phyloP scores from a whole-genome alignment of 1,140 invertebrate species.

The Stegodyphus mimosarum region DNA sequence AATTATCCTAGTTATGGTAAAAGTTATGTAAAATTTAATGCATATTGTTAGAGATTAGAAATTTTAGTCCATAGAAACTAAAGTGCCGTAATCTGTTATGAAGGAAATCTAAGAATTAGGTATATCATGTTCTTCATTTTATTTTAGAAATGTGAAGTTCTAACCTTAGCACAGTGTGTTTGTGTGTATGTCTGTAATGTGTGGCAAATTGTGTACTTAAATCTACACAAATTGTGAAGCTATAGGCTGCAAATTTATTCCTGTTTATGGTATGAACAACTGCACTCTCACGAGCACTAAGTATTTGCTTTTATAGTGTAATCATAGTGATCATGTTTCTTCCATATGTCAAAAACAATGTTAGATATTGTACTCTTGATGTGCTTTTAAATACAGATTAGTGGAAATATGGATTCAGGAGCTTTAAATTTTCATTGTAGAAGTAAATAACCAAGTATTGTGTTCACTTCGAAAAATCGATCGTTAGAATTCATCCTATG shows the following conservation, averaged over 20 bases:
- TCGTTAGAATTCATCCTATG: too few relatives aligned
- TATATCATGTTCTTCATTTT: not conserved
- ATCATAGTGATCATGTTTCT: constrained; percentile 18
- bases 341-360: constrained; percentile 11
- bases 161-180: not conserved
- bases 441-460: too few relatives aligned
- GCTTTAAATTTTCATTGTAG: too few relatives aligned
- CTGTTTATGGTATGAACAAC: constrained; percentile 14
- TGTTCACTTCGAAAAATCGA: too few relatives aligned
- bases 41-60: not conserved
- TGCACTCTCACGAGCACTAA: constrained; percentile 17
- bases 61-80: not conserved
- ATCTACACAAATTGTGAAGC: constrained; percentile 4
- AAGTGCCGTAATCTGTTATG: not conserved
- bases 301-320: constrained; percentile 13
- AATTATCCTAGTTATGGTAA: too few relatives aligned
- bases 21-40: too few relatives aligned
- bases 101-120: too few relatives aligned
- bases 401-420: not conserved
- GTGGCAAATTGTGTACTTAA: constrained; percentile 13
- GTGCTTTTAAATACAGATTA: constrained; percentile 21
- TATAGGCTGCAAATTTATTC: constrained; percentile 20
- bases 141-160: constrained; percentile 7
- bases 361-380: constrained; percentile 5
- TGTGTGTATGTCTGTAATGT: constrained; percentile 21